Evolutionary conservation across 1,140 invertebrate species (phyloP), one percentile per base, ranked within the genome.

Genomic region (Paralvinella palmiformis): DNA sequence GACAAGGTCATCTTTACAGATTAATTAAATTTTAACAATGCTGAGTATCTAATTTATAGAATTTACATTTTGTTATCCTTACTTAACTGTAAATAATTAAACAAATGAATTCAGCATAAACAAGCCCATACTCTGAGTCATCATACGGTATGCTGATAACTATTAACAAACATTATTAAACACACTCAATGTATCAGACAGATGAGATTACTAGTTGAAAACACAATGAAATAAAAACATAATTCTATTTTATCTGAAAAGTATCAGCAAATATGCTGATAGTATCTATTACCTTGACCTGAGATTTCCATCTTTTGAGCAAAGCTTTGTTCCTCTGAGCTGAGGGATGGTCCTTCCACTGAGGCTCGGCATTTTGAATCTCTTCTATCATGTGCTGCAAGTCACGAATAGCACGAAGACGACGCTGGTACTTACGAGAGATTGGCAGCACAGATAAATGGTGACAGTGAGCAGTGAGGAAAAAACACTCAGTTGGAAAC

Each of bases 401-500:
- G 72, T 96, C 93, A 33, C 91, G 85, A 41, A 96, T 86, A 35
- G 89, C 88, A 64, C 92, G 85, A 62, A 88, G 80, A 65, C 91
- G 85, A 63, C 91, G 83, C 72, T 92, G 89, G 76, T 97, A 93
- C 58, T 91, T 91, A 73, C 92, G 88, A 22, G 94, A 84, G 1
- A 90, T 88, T 2, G 95, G 94, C 65, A 96, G 83, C 31, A 96
- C 84, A 29, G 91, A 88, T 44, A 98, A 84, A 76, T 97, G 92
- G 81, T 97, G 92, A 74, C 89, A 91, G 75, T 95, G 91, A 15
- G 98, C 83, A 0, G 94, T 96, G 32, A 98, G 81, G 79, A 96
- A 97, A 91, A 95, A 98, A 76, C 94, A 97, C 69, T 96, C 91
- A 0, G 94, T 97, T 31, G 91, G 88, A 80, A 98, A 98, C 74